Evolutionary conservation across 2,113 vertebrate species (phyloP), one percentile per base, ranked within the genome.

Genomic region (Rostratula benghalensis): DNA sequence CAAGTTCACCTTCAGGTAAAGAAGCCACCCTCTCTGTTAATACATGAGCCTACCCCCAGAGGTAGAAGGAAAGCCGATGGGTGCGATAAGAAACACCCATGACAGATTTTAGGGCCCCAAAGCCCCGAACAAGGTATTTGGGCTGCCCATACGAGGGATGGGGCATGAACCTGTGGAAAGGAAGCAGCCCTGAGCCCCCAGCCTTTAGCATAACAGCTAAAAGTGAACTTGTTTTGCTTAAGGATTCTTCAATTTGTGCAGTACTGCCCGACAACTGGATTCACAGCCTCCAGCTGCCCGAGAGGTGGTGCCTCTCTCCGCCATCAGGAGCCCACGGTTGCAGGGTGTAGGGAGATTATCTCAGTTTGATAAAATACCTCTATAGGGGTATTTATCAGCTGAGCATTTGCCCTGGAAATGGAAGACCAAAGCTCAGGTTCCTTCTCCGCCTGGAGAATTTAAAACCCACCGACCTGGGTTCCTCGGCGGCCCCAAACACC

Each of bases 1-100:
- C 91, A 97, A 97, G 35, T 98, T 98, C 95, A 98, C 97, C 80
- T 98, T 98, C 94, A 97, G 98, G 98, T 98, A 92, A 83, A 97
- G 96, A 95, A 67, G 25, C 13, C 4, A 18, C 16, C 9, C n/a
- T 20, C 24, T 41, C 1, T 2, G 24, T 71, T 22, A 74, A 43
- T 5, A 41, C 22, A 30, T 2, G 65, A 59, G 77, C 37, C 64
- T 45, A 77, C 11, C 60, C 60, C 46, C 43, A 48, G 25, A 79
- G 45, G 68, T 27, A 65, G 46, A 60, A 71, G 48, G 46, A 39
- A 91, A 61, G 30, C 25, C 28, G 54, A 22, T 12, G 35, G 35
- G 19, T 60, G 21, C 19, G 15, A 11, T 28, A 64, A 56, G 48
- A 51, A 54, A 35, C 65, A 54, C 3, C 12, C 9, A 9, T 31